Evolutionary conservation across 2,888 invertebrate species (phyloP).

Genomic region (Apantesis nais): DNA sequence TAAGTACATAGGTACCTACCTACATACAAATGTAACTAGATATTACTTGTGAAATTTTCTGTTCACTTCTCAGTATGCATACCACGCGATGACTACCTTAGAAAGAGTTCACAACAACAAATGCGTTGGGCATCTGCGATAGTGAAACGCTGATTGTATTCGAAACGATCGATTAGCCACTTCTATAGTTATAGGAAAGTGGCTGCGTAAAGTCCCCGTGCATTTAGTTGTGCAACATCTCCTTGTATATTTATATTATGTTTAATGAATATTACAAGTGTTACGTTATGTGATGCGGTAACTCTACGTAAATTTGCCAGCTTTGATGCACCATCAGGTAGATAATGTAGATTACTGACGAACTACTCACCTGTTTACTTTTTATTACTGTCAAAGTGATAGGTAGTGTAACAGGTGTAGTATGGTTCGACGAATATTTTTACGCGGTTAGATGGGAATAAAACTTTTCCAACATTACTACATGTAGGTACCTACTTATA

Average conservation of each 20-base stretch:
- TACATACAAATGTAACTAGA: background rate
- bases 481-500: no score
- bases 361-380: background rate
- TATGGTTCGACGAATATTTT: background rate
- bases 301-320: slow-evolving; percentile 3
- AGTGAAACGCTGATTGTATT: slow-evolving; percentile 66
- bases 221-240: slow-evolving; percentile 57
- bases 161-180: slow-evolving; percentile 59
- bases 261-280: slow-evolving; percentile 31
- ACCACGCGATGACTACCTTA: slow-evolving; percentile 58
- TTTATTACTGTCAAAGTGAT: background rate
- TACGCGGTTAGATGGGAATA: background rate
- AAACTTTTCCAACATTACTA: background rate
- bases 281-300: slow-evolving; percentile 34
- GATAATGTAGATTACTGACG: background rate
- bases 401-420: background rate
- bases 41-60: slow-evolving; percentile 65
- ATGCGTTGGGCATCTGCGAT: slow-evolving; percentile 54
- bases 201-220: slow-evolving; percentile 32
- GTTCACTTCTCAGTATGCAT: slow-evolving; percentile 64
- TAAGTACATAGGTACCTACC: background rate
- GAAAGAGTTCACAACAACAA: slow-evolving; percentile 58
- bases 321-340: background rate
- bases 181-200: slow-evolving; percentile 45
- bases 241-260: slow-evolving; percentile 48